Evolutionary conservation across 2,797 vertebrate genomes (phyloP).

Genomic region (Gymnocypris eckloni): DNA sequence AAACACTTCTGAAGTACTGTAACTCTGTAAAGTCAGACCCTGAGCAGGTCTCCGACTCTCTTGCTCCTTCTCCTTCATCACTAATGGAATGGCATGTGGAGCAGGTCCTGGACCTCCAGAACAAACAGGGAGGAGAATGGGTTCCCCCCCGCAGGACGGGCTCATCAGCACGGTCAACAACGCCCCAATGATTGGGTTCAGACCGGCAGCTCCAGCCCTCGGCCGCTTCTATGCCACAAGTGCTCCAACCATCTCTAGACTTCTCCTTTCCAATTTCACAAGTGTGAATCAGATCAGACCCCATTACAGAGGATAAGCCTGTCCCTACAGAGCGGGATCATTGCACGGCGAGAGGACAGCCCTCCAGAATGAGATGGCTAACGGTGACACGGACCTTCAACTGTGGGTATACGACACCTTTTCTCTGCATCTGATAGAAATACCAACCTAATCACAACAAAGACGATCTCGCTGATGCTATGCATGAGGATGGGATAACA

Average conservation of each 20-base stretch:
- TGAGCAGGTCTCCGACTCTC: conserved; percentile 34
- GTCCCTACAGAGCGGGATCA: conserved; percentile 68
- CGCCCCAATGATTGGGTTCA: conserved; percentile 75
- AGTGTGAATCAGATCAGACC: conserved; percentile 67
- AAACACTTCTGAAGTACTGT: conserved; percentile 34
- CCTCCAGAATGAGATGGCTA: conserved; percentile 61
- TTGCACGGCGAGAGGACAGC: conserved; percentile 58
- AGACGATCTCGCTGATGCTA: conserved; percentile 27
- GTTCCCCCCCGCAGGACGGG: conserved; percentile 72
- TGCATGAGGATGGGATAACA: conserved; percentile 56
- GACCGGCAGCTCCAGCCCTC: conserved; percentile 37
- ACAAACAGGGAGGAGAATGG: conserved; percentile 75
- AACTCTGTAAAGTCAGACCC: conserved; percentile 32
- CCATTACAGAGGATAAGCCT: conserved; percentile 72
- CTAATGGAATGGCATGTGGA: conserved; percentile 44
- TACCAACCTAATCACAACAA: conserved; percentile 59
- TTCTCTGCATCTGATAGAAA: conserved; percentile 59
- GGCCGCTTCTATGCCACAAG: conserved; percentile 55
- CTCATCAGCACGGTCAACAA: conserved; percentile 79
- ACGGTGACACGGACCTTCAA: conserved; percentile 52
- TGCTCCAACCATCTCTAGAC: conserved; percentile 70
- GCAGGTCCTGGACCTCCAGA: conserved; percentile 63
- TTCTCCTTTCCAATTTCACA: conserved; percentile 72
- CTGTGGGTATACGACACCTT: conserved; percentile 63
- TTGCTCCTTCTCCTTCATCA: conserved; percentile 24